phyloP scores from a whole-genome alignment of 2,797 vertebrate genomes.

The Loriculus beryllinus region DNA sequence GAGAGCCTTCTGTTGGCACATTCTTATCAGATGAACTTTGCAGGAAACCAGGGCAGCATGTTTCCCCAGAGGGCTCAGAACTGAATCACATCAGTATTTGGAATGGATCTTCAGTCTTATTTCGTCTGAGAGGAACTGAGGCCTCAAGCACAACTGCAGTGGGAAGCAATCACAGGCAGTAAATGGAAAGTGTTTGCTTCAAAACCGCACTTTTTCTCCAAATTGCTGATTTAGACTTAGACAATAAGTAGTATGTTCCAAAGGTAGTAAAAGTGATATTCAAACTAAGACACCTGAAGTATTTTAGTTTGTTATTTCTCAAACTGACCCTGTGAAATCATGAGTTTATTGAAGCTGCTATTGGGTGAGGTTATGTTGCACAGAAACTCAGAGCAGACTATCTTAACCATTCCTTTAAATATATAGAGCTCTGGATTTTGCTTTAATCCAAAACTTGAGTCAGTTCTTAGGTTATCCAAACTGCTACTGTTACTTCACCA shows the following conservation, averaged over 20 bases:
- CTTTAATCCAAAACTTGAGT: not conserved
- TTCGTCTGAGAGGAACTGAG: not conserved
- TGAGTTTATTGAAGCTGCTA: not conserved
- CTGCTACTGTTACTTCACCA: not conserved
- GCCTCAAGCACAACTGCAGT: not conserved
- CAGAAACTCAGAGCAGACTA: not conserved
- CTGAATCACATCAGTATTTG: not conserved
- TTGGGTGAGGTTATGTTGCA: not conserved
- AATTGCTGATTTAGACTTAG: not conserved
- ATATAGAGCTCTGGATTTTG: not conserved
- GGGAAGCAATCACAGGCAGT: not conserved
- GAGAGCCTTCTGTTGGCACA: not conserved
- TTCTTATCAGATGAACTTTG: accelerated
- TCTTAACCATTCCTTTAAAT: not conserved
- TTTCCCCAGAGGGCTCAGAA: not conserved
- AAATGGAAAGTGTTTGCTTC: not conserved
- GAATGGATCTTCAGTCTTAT: not conserved
- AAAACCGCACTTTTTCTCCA: not conserved
- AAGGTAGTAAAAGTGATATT: not conserved
- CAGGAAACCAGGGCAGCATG: not conserved
- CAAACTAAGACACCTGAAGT: not conserved
- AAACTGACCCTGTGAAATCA: not conserved
- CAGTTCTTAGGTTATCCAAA: not conserved
- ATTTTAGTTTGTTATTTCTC: not conserved
- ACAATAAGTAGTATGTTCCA: not conserved